Conservation (phyloP, 2,888 invertebrate genomes). For the Caenorhabditis sp. region DNA sequence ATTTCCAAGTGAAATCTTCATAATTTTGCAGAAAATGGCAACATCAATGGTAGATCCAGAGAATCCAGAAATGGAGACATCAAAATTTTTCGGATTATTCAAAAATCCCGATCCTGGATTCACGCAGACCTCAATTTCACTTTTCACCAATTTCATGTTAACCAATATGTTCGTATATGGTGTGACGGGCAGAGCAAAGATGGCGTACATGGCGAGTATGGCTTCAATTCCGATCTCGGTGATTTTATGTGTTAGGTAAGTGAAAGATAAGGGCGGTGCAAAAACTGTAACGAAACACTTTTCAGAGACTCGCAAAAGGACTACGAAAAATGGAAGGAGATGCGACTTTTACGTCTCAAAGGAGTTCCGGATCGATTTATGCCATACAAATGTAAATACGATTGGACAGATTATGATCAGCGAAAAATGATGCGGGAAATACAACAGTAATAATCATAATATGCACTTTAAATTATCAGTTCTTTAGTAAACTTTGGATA, state of each 20-base stretch:
- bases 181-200: constrained; percentile 52
- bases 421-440: constrained; percentile 16
- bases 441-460: constrained; percentile 4
- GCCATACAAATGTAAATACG: constrained; percentile 65
- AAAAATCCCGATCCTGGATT: constrained; percentile 61
- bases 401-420: constrained; percentile 61
- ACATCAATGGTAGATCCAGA: constrained; percentile 32
- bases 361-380: constrained; percentile 59
- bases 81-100: constrained; percentile 33
- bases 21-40: constrained; percentile 4
- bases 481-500: constrained; percentile 48
- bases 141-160: constrained; percentile 52
- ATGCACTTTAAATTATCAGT: too few relatives aligned
- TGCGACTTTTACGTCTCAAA: constrained; percentile 50
- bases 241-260: constrained; percentile 39
- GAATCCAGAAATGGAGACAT: constrained; percentile 29
- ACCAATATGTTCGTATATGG: constrained; percentile 64
- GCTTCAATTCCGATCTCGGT: constrained; percentile 56
- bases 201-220: constrained; percentile 50
- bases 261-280: neutral
- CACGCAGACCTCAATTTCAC: constrained; percentile 53
- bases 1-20: neutral
- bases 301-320: constrained; percentile 55
- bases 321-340: constrained; percentile 63
- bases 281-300: neutral